Percentiles rank a stretch among this genome's conserved stretches.
Evolutionary conservation across 2,797 vertebrate species (phyloP).

Genomic region (Mus minutoides): DNA sequence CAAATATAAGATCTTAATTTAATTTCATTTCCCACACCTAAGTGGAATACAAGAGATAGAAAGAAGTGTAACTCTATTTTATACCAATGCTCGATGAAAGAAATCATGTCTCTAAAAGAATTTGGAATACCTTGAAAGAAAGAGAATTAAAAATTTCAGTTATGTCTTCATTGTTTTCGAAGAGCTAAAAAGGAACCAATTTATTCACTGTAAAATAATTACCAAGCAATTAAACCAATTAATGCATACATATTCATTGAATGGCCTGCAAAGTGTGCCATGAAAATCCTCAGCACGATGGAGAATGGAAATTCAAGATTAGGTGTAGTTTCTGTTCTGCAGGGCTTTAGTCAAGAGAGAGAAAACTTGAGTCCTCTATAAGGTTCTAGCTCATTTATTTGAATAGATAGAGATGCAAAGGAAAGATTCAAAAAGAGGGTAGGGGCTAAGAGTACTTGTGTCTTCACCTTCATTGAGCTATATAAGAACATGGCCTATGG

Average conservation of each 20-base stretch:
- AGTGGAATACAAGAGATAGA: background rate
- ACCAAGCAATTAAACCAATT: slow-evolving; percentile 53
- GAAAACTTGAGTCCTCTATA: background rate
- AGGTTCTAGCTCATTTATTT: background rate
- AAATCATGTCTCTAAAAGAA: background rate
- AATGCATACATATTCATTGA: slow-evolving; percentile 23
- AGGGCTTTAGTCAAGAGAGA: background rate
- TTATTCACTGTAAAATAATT: slow-evolving; percentile 34
- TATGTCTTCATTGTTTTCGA: slow-evolving; percentile 31
- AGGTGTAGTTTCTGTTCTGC: background rate
- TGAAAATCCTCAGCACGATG: background rate
- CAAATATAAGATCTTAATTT: background rate
- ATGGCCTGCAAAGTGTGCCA: background rate
- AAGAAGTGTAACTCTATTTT: background rate
- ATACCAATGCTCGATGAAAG: background rate
- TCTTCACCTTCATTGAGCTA: background rate
- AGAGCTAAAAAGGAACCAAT: slow-evolving; percentile 39
- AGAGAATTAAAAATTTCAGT: background rate
- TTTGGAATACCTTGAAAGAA: background rate
- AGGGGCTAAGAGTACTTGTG: accelerated
- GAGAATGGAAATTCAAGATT: background rate
- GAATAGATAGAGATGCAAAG: background rate
- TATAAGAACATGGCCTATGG: background rate
- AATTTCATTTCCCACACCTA: background rate
- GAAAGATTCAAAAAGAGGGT: background rate